These are phyloP conservation scores for Scyliorhinus canicula DNA, from an alignment of 2,797 vertebrate species.

Conservation along the genomic window DNA sequence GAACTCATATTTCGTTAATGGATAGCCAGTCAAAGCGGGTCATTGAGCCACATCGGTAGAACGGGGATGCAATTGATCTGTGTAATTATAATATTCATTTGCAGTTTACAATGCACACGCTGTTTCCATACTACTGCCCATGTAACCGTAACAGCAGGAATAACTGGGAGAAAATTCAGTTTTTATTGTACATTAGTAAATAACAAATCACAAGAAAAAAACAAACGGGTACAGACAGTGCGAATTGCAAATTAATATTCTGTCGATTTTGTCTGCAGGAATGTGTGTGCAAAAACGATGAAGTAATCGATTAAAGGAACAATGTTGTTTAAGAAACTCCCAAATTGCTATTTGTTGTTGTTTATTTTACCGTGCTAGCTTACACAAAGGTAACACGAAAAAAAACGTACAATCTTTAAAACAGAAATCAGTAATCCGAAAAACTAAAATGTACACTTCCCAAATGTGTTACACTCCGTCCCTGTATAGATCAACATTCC, in stretches of 20 bases:
- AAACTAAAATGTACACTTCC: neutral
- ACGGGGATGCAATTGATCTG: neutral
- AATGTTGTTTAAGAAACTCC: neutral
- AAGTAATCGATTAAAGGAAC: neutral
- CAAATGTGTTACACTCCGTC: too few species aligned
- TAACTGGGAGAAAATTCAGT: neutral
- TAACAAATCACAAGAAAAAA: neutral
- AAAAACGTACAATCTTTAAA: neutral
- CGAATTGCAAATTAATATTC: neutral
- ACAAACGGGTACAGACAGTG: neutral
- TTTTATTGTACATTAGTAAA: neutral
- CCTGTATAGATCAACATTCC: neutral
- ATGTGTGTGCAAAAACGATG: neutral
- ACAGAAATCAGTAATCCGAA: neutral
- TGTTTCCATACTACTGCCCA: neutral
- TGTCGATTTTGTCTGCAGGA: constrained; percentile 4
- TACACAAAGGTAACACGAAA: neutral
- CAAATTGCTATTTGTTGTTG: neutral
- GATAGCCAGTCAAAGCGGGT: neutral
- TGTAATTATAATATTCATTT: neutral
- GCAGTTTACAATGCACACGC: neutral
- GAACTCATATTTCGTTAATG: neutral
- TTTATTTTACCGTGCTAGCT: neutral
- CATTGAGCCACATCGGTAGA: neutral
- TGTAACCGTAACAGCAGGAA: neutral